Evolutionary conservation across 2,113 vertebrate species (phyloP), one percentile per base, ranked within the genome.

Genomic region (Ciconia maguari): DNA sequence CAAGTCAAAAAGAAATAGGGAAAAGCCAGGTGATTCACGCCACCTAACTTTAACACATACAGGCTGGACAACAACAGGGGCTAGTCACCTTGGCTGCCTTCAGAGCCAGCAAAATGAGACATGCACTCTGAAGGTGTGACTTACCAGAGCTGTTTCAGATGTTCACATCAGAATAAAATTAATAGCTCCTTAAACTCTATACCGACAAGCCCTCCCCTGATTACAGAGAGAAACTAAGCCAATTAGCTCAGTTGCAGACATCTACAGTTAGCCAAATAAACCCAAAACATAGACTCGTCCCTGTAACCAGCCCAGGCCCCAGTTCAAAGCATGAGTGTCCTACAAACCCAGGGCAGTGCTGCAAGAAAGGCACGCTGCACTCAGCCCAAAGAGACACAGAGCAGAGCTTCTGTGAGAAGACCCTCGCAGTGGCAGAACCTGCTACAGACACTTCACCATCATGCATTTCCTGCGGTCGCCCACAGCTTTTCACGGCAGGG

Each of bases 381-480:
- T 62, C 48, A 1, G 4, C n/a, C 48, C 10, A 0, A 10, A 19
- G 21, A 54, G 44, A 60, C 38, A 42, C 0, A 0, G 29, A 72
- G 38, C 32, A 71, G 44, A 72, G 36, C 32, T 89, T 20, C 66
- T 16, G 12, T 9, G 14, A 68, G 60, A 54, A 90, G 42, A 29
- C 17, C 16, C 65, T 13, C 0, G 0, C 62, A 34, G 38, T 10
- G 13, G 48, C 74, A 71, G 27, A 49, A 52, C 18, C n/a, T 11
- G 1, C 54, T 27, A 16, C 11, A 34, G 51, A 36, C 36, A 12
- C 42, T 46, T 41, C 38, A 34, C 36, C 25, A 24, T 14, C 38
- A 30, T 0, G 2, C 0, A 0, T 38, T 51, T 36, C 0, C 1
- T 57, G 17, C 16, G 44, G 30, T 36, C 0, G 0, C 24, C 24